These are phyloP conservation scores for Nannospalax galili DNA, from an alignment of 2,113 vertebrate genomes.

Conservation along the genomic window DNA sequence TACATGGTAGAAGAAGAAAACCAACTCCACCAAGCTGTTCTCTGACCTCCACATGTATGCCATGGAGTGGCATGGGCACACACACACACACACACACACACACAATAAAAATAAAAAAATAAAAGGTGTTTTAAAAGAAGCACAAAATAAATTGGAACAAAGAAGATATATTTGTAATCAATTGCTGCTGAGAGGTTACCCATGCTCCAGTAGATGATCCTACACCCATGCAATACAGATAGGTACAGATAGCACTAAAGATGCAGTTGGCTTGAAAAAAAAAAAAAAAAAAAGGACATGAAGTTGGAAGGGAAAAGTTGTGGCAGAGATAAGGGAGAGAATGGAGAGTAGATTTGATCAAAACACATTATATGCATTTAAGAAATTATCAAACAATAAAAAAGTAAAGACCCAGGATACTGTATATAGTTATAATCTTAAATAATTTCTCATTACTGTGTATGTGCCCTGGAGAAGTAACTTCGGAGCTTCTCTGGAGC, in stretches of 20 bases:
- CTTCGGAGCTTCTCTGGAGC: neutral
- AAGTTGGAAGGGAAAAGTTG: neutral
- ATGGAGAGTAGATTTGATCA: neutral
- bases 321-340: neutral
- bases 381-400: neutral
- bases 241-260: neutral
- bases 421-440: neutral
- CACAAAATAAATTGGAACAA: neutral
- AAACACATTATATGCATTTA: neutral
- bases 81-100: no score
- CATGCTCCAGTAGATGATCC: neutral
- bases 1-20: neutral
- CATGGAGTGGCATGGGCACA: no score
- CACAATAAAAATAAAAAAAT: neutral
- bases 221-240: neutral
- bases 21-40: neutral
- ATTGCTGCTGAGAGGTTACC: neutral
- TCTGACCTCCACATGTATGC: neutral
- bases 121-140: neutral
- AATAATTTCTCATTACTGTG: neutral
- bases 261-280: neutral
- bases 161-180: neutral
- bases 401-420: neutral
- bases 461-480: neutral
- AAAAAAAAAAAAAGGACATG: neutral